Evolutionary conservation across 2,797 vertebrate genomes (phyloP).

Genomic region (Platyrinchus mystaceus): DNA sequence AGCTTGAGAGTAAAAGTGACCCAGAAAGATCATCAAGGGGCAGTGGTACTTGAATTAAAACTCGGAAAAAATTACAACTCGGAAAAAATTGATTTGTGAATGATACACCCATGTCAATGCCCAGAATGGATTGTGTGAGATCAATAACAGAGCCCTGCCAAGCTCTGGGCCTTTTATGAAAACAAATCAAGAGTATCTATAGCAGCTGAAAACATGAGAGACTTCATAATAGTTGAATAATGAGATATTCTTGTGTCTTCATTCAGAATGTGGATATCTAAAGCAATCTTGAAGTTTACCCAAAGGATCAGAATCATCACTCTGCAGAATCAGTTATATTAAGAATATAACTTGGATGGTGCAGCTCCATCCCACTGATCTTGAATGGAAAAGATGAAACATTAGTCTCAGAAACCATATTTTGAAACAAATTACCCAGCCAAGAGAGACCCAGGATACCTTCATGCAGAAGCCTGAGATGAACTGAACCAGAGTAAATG

Average conservation of each 20-base stretch:
- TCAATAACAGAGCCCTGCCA: background rate
- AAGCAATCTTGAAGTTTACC: background rate
- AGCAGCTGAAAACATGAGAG: background rate
- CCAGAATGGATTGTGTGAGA: background rate
- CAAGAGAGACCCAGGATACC: background rate
- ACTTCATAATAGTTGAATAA: background rate
- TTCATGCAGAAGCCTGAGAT: background rate
- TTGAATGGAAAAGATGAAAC: background rate
- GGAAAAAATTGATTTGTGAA: slow-evolving; percentile 6
- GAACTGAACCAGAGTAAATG: background rate
- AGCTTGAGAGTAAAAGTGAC: background rate
- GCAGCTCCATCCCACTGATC: background rate
- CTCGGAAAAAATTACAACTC: background rate
- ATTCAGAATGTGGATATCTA: background rate
- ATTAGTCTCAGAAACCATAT: background rate
- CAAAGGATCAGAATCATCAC: background rate
- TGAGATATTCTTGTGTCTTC: background rate
- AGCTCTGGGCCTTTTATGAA: background rate
- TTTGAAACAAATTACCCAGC: background rate
- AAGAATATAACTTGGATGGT: no score
- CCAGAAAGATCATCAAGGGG: background rate
- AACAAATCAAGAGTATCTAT: background rate
- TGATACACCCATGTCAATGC: background rate
- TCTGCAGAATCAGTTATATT: background rate
- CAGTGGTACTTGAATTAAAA: background rate